Percentiles rank a stretch among this genome's conserved stretches.
Conservation (phyloP, 2,797 vertebrate species). For the Paguma larvata region DNA sequence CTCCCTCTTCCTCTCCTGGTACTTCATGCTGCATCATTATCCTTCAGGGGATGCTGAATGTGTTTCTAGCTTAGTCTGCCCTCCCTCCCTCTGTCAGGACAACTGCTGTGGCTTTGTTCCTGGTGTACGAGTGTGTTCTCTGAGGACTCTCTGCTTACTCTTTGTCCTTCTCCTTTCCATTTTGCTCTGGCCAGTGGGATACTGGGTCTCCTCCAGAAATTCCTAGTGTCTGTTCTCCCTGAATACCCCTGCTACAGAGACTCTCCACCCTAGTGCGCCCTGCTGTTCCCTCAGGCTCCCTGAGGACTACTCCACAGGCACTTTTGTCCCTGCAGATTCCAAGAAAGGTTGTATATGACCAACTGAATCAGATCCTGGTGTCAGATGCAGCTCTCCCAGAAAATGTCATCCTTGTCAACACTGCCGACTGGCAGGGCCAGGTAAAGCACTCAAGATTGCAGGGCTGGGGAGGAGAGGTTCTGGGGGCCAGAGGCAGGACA, state of each 20-base stretch:
- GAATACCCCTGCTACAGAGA: background rate
- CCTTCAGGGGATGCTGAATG: background rate
- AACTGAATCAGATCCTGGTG: constrained; percentile 97
- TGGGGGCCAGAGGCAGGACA: background rate
- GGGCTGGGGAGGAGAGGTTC: background rate
- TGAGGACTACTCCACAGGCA: background rate
- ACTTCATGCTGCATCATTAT: background rate
- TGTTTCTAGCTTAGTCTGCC: accelerated
- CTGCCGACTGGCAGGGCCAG: constrained; percentile 98
- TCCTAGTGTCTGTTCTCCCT: background rate
- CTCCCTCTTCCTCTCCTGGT: background rate
- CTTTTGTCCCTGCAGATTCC: constrained; percentile 89
- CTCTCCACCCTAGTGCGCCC: background rate
- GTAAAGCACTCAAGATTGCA: constrained; percentile 82
- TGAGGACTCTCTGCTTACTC: background rate
- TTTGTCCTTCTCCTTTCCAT: background rate
- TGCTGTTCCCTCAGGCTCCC: background rate
- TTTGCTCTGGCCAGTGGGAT: background rate
- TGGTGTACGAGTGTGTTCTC: background rate
- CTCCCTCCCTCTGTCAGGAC: background rate
- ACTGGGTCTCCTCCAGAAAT: background rate
- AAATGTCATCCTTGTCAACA: constrained; percentile 96
- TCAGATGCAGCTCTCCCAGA: constrained; percentile 96
- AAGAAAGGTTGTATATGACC: constrained; percentile 96
- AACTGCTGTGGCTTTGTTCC: background rate